Conservation (phyloP, 2,888 invertebrate species). For the Dastarcus helophoroides region DNA sequence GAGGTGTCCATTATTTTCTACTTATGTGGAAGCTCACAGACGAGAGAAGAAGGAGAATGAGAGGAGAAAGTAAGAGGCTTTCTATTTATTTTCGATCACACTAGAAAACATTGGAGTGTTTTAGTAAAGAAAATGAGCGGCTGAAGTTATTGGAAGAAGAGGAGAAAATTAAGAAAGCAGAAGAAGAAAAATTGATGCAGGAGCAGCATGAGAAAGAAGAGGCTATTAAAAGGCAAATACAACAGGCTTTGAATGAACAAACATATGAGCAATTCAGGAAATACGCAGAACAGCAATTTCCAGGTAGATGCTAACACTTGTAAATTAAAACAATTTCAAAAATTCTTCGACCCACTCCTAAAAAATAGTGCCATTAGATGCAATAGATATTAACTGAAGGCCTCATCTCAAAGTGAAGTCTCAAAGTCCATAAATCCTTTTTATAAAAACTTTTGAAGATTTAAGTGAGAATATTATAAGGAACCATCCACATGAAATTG, state of each 20-base stretch:
- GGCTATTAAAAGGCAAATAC: constrained; percentile 67
- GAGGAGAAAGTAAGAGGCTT: constrained; percentile 41
- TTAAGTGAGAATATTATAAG: too few species aligned
- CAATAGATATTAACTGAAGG: too few species aligned
- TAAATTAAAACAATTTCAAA: too few species aligned
- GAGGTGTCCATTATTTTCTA: constrained; percentile 80
- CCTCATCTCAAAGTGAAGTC: too few species aligned
- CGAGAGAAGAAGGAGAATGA: constrained; percentile 75
- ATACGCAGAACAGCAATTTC: constrained; percentile 90
- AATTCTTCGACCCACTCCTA: too few species aligned
- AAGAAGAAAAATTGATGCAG: constrained; percentile 52
- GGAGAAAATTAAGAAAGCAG: constrained; percentile 47
- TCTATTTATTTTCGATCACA: not conserved
- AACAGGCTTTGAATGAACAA: constrained; percentile 92
- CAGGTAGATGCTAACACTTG: constrained; percentile 35
- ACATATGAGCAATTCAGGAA: constrained; percentile 79
- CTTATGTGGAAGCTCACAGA: constrained; percentile 84
- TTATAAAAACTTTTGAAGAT: too few species aligned
- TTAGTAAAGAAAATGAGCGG: constrained; percentile 44
- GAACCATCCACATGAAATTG: too few species aligned
- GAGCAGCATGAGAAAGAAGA: constrained; percentile 51
- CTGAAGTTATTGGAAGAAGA: constrained; percentile 45
- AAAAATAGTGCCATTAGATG: too few species aligned
- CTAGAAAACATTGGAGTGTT: constrained; percentile 7
- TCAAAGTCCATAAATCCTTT: too few species aligned